These are phyloP conservation scores for Jordanella pulchra DNA, from an alignment of 2,797 vertebrate species.

Conservation along the genomic window DNA sequence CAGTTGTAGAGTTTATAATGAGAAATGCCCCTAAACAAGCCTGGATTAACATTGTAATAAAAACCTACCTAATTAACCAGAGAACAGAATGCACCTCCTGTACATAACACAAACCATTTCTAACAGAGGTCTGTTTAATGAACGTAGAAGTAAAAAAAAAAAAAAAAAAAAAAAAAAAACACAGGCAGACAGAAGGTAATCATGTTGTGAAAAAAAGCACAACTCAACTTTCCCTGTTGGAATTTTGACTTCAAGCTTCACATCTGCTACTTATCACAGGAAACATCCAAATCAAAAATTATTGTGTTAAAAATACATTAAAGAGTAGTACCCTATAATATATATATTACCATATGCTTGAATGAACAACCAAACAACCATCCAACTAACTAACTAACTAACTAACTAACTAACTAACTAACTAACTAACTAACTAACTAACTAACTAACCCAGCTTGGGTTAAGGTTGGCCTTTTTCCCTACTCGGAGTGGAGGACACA, in stretches of 20 bases:
- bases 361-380: too few relatives aligned
- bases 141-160: not conserved
- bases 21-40: slow-evolving; percentile 2
- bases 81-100: not conserved
- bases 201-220: too few relatives aligned
- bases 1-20: slow-evolving; percentile 10
- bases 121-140: not conserved
- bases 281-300: not conserved
- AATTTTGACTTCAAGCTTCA: not conserved
- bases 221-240: too few relatives aligned
- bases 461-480: not conserved
- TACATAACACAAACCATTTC: not conserved
- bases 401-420: not conserved
- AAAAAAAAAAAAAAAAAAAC: not conserved
- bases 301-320: not conserved
- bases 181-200: too few relatives aligned
- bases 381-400: too few relatives aligned
- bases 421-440: not conserved
- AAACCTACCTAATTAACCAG: not conserved
- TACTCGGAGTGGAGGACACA: too few relatives aligned
- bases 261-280: not conserved
- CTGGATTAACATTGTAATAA: not conserved
- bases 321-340: too few relatives aligned
- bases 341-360: too few relatives aligned
- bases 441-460: not conserved